Evolutionary conservation across 2,888 invertebrate species (phyloP), one percentile per base, ranked within the genome.

Genomic region (Creontiades dilutus): DNA sequence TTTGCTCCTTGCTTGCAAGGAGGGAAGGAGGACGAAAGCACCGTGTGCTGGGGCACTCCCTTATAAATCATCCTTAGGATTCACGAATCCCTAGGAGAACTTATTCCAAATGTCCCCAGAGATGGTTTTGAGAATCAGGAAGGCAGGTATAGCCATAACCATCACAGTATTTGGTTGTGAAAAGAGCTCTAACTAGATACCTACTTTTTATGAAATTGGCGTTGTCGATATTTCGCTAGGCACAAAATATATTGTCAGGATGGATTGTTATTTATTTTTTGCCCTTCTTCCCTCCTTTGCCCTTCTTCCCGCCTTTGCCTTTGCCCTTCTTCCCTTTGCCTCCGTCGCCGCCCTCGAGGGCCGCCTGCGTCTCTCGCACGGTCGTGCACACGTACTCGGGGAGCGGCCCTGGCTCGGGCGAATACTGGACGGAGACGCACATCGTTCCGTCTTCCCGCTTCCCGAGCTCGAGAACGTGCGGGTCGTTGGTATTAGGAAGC

Each of bases 361-460:
- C 47, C 23, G 80, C 88, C 80, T 88, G 88, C 2, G 61, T 55
- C 14, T 88, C 88, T n/a, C 88, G 13, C 4, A 76, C 88, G 5
- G 88, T 88, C 46, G 88, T 76, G 37, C 88, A 88, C 55, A 88
- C 16, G 78, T 78, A 88, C 78, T 78, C 88, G 5, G 88, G 88
- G 16, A 37, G 55, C 0, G 88, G 78, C 1, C 37, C 23, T 7
- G 80, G 78, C 16, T 88, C 88, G 3, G 88, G 88, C 11, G 88
- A 16, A 37, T 88, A 88, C 78, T 88, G 88, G n/a, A 88, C 61
- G 37, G 88, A 48, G 11, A 88, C 55, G 57, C 88, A 88, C 88
- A 88, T 88, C 55, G 88, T 88, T 7, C 88, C 88, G 78, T 88
- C 88, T 2, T 78, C 19, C 2, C 88, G 76, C 16, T 80, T 48